Evolutionary conservation across 1,140 invertebrate species (phyloP), one percentile per base, ranked within the genome.

Genomic region (Pogonognathellus flavescens): DNA sequence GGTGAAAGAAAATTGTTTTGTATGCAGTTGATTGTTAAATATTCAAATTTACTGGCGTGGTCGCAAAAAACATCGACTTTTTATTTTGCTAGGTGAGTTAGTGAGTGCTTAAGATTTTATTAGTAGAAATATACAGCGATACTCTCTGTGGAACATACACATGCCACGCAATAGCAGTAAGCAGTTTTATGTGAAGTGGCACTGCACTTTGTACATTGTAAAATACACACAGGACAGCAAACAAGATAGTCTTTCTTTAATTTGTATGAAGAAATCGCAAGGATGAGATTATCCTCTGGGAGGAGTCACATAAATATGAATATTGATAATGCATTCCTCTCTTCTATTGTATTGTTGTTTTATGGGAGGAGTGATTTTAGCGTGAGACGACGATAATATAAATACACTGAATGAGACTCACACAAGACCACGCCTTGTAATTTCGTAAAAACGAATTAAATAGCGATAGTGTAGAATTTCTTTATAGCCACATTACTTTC

Each of bases 1-100:
- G 20, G 9, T 31, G 14, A 31, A 60, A 18, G n/a, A 60, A 60
- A 18, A 20, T 6, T 20, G 31, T 1, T 20, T 7, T 59, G 62
- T 41, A 70, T 31, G 14, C 2, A 70, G 1, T 31, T 25, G 16
- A 49, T 76, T 41, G 70, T 41, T 49, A 76, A 76, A 76, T 76
- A 76, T 76, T 76, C 70, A 50, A 76, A 76, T 76, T 76, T 76
- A 76, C 49, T 76, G 70, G 70, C 70, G 70, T 76, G 41, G 16
- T 76, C 70, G 70, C 70, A 41, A 76, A 50, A 76, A 76, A 49
- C 25, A 14, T 72, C n/a, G 66, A 72, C 66, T 72, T 72, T 72
- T 72, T 72, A 72, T 72, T 49, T 50, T 50, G 62, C 62, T 76
- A n/a, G 31, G 1, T 49, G 66, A 49, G 66, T 10, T 72, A 66